Base-by-base conservation (phyloP, 2,888 invertebrate genomes). In the Ephialtes manifestator region DNA sequence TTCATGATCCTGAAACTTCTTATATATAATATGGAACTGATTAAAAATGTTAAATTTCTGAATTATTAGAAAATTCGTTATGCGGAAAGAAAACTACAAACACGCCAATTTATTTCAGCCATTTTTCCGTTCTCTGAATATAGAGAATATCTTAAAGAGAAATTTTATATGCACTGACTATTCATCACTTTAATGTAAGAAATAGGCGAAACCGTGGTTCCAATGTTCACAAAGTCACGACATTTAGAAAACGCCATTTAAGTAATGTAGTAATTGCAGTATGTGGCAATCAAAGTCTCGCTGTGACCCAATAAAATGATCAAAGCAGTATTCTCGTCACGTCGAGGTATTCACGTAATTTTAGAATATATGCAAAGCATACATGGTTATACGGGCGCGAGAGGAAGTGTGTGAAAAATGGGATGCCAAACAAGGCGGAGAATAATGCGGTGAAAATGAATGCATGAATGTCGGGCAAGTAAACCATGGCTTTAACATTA, bases 401-500 rank as follows among this genome's bases (percentile, higher is more conserved):
- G 60, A 18, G 63, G 43, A 43, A 77, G 67, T 78, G 78, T 72
- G 78, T 77, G 82, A 77, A 83, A 78, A 83, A 83, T 83, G 18
- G 28, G 67, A 72, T 74, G 48, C 58, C 28, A 39, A 71, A 68
- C 67, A 71, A 39, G 72, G 35, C 72, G 11, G 8, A 28, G 39
- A 43, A 28, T 11, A 65, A 71, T 72, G 20, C 77, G 65, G 72
- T 83, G 82, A 83, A 83, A 78, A 83, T 78, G 72, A 78, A 78
- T 67, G 82, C 67, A 67, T 35, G 71, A 82, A 82, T 77, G 76
- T 77, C 82, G 77, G 65, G 24, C 71, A 65, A 67, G 70, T 51
- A 65, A 55, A 72, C 43, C 1, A 46, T 55, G 28, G 74, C n/a
- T 24, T 55, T 39, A 60, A 8, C 28, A 11, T 18, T 20, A 43